A percentile compares a stretch with the other conserved stretches of the same genome.
These are phyloP conservation scores for Pipistrellus pygmaeus DNA, from an alignment of 2,797 vertebrate species.

Conservation along the genomic window DNA sequence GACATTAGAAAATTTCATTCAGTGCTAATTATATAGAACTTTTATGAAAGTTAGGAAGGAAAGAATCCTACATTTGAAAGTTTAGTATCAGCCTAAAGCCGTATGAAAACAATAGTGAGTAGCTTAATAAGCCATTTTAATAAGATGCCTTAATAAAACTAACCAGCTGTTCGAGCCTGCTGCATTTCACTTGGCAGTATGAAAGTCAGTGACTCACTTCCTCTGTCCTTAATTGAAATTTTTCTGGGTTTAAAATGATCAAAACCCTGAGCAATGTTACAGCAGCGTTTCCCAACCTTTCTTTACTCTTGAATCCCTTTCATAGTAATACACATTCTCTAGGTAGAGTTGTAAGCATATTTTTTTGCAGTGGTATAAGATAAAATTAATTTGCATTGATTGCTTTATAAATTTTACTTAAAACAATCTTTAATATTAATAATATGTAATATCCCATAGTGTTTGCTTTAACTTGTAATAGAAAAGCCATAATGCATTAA, in stretches of 20 bases:
- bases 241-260: constrained; percentile 80
- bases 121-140: constrained; percentile 83
- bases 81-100: constrained; percentile 82
- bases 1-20: constrained; percentile 83
- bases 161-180: constrained; percentile 78
- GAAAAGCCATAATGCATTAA: constrained; percentile 52
- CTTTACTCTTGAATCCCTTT: constrained; percentile 65
- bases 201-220: constrained; percentile 72
- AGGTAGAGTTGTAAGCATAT: constrained; percentile 36
- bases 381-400: constrained; percentile 53
- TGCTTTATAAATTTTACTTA: constrained; percentile 65
- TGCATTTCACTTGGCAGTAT: constrained; percentile 69
- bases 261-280: constrained; percentile 67
- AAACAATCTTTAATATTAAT: constrained; percentile 50
- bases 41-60: constrained; percentile 83
- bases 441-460: background rate
- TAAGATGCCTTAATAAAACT: constrained; percentile 83
- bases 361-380: constrained; percentile 55
- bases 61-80: constrained; percentile 83
- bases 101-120: constrained; percentile 81
- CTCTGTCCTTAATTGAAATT: constrained; percentile 79
- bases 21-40: constrained; percentile 83
- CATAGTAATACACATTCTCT: constrained; percentile 54
- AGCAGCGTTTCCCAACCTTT: constrained; percentile 51
- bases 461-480: constrained; percentile 43